Evolutionary conservation across 2,113 vertebrate species (phyloP), one percentile per base, ranked within the genome.

Genomic region (Sylvia atricapilla): DNA sequence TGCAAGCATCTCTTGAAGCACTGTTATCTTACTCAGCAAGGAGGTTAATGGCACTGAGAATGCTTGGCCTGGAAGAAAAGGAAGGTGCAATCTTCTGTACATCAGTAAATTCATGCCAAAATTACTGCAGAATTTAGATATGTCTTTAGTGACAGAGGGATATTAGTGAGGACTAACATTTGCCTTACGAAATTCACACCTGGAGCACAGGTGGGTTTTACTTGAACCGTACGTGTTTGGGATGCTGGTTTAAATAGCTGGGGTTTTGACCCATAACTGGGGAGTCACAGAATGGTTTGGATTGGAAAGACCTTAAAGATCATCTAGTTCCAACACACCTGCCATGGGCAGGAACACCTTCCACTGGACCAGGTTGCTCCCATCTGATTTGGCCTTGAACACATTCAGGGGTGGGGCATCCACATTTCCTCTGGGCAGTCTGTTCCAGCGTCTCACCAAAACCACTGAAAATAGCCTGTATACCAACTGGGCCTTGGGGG

Each of bases 61-160:
- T 82, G 66, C 67, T 91, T 75, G 62, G 46, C 50, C 49, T 89
- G 44, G 46, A 76, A 56, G 74, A 68, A 74, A 53, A 84, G 31
- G 49, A 70, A 53, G n/a, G 20, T 82, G 30, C 33, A 25, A 5
- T 69, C 30, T 72, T 83, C 52, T 52, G 14, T 74, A 17, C 4
- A 1, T 23, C 31, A 31, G 37, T 75, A 75, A 79, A 56, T 82
- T 85, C 14, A 41, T 82, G 60, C 44, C 58, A 44, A 59, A 37
- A 39, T 87, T 56, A 27, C n/a, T 73, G 49, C n/a, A 77, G 73
- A 66, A 85, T 62, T 89, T 56, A 83, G 68, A 27, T 35, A 16
- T 17, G n/a, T 19, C 46, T 31, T 21, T 39, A 37, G 74, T 47
- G 49, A 31, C n/a, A 30, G 27, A 58, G 66, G n/a, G 18, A 1